Percentiles rank a stretch among this genome's conserved stretches.
These are phyloP conservation scores for Indri indri DNA, from an alignment of 2,113 vertebrate species.

Conservation along the genomic window DNA sequence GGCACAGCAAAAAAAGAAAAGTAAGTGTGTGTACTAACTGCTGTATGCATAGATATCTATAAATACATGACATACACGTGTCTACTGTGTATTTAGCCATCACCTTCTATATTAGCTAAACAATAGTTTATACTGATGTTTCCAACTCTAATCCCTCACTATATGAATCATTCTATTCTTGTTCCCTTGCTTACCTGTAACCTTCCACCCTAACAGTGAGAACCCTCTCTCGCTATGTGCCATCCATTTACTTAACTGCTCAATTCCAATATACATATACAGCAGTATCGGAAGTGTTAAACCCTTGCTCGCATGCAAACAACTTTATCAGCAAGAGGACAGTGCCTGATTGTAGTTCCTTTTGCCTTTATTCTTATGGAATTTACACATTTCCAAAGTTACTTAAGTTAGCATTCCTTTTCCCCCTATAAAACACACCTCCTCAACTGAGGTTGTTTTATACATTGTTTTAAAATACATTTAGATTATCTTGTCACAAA, in stretches of 20 bases:
- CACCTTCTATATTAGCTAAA: neutral
- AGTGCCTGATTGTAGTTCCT: neutral
- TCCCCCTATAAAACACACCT: too few relatives aligned
- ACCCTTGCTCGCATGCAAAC: neutral
- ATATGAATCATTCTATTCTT: neutral
- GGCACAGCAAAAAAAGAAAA: neutral
- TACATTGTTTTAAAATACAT: neutral
- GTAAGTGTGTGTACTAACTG: neutral
- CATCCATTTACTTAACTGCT: neutral
- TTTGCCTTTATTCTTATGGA: neutral
- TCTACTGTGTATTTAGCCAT: neutral
- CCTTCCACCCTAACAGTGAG: neutral
- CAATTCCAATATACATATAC: neutral
- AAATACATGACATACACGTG: neutral
- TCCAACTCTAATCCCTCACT: neutral
- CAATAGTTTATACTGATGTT: neutral
- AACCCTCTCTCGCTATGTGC: neutral
- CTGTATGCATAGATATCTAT: neutral
- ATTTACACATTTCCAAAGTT: neutral
- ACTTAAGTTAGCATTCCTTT: neutral
- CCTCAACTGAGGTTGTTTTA: neutral
- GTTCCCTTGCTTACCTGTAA: neutral
- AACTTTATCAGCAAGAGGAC: neutral
- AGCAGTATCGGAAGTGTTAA: neutral
- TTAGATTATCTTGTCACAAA: neutral